Conservation (phyloP, 2,797 vertebrate genomes). For the Phaenicophaeus curvirostris region DNA sequence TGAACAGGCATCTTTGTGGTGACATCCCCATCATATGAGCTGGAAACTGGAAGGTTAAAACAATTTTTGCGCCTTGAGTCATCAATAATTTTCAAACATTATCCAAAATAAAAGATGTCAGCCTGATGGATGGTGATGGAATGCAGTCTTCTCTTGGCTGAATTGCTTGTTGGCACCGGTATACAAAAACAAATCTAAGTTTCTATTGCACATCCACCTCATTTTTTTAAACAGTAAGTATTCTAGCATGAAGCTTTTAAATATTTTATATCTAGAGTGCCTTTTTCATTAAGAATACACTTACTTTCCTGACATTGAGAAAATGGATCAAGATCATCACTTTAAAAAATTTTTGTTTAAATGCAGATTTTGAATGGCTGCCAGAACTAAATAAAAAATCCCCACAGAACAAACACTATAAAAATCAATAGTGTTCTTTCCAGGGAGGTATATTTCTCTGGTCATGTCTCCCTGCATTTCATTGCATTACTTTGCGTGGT, state of each 20-base stretch:
- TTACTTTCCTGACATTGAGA: slow-evolving; percentile 52
- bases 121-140: background rate
- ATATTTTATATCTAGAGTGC: slow-evolving; percentile 63
- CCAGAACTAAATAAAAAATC: slow-evolving; percentile 52
- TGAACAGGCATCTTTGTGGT: background rate
- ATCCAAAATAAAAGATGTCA: slow-evolving; percentile 7
- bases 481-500: background rate
- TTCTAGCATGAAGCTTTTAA: slow-evolving; percentile 38
- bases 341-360: slow-evolving; percentile 58
- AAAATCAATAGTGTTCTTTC: slow-evolving; percentile 57
- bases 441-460: slow-evolving; percentile 43
- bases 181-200: background rate
- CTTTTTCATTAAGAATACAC: slow-evolving; percentile 64
- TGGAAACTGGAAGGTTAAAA: slow-evolving; percentile 5
- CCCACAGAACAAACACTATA: slow-evolving; percentile 46
- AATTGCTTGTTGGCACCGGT: background rate
- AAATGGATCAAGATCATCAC: slow-evolving; percentile 45
- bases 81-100: slow-evolving; percentile 46
- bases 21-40: background rate
- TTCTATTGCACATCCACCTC: background rate
- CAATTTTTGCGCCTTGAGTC: background rate
- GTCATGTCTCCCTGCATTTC: slow-evolving; percentile 33
- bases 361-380: slow-evolving; percentile 59
- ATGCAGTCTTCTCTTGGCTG: background rate
- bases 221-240: slow-evolving; percentile 20